These are phyloP conservation scores for Crenuchus spilurus DNA, from an alignment of 2,797 vertebrate genomes.

Conservation along the genomic window DNA sequence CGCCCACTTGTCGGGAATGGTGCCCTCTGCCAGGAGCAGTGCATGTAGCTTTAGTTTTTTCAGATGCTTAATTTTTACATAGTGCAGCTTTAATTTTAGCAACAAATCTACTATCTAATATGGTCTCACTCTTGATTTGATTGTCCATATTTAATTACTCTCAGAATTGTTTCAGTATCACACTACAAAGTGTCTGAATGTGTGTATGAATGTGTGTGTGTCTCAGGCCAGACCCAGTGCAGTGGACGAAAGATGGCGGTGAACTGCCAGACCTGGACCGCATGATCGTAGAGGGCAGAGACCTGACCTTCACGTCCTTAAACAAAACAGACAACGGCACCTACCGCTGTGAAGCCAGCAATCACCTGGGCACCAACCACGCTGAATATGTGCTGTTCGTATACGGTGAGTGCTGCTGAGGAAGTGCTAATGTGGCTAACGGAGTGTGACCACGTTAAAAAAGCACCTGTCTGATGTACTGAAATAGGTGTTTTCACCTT, in stretches of 20 bases:
- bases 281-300: conserved; percentile 94
- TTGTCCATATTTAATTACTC: too few relatives aligned
- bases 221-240: conserved; percentile 91
- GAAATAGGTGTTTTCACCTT: conserved; percentile 13
- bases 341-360: conserved; percentile 96
- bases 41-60: too few relatives aligned
- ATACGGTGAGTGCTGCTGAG: conserved; percentile 86
- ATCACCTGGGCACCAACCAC: conserved; percentile 92
- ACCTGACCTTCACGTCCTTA: conserved; percentile 93
- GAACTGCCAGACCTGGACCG: conserved; percentile 94
- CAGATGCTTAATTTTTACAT: too few relatives aligned
- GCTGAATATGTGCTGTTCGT: conserved; percentile 95
- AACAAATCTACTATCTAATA: too few relatives aligned
- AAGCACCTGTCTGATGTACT: background rate
- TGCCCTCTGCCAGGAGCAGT: too few relatives aligned
- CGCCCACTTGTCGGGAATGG: too few relatives aligned
- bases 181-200: background rate
- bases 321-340: conserved; percentile 99
- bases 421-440: conserved; percentile 18
- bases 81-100: too few relatives aligned
- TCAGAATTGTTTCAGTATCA: too few relatives aligned
- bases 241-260: conserved; percentile 96
- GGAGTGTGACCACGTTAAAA: conserved; percentile 17
- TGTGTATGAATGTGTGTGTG: conserved; percentile 23
- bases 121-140: too few relatives aligned